Percentiles rank a stretch among this genome's conserved stretches.
Evolutionary conservation across 2,888 invertebrate genomes (phyloP).

Genomic region (Arctia plantaginis): DNA sequence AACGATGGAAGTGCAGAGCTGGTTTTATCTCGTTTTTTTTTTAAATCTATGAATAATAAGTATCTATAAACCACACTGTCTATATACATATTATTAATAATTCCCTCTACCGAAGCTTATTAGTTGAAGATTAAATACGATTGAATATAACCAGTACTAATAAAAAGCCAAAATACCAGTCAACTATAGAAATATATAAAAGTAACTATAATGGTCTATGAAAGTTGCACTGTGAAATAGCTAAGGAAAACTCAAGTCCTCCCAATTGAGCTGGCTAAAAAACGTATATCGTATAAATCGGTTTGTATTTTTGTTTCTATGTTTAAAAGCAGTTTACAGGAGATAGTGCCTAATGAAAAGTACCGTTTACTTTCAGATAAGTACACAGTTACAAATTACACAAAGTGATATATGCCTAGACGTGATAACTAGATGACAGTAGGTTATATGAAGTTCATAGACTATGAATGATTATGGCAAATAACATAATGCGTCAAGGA

Average conservation of each 20-base stretch:
- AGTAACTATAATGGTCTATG: not conserved
- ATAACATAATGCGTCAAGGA: not conserved
- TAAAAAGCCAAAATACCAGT: not conserved
- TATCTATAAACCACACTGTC: not conserved
- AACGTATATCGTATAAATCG: no score
- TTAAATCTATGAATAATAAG: not conserved
- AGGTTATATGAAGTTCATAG: not conserved
- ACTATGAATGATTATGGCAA: not conserved
- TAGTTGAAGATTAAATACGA: not conserved
- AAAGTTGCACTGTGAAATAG: conserved; percentile 13
- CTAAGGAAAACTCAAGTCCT: conserved; percentile 17
- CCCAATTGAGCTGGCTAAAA: conserved; percentile 38
- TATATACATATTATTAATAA: not conserved
- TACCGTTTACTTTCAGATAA: conserved; percentile 34
- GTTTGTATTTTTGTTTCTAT: not conserved
- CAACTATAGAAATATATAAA: not conserved
- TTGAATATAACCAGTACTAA: not conserved
- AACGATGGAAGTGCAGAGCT: no score
- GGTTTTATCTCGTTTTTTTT: no score
- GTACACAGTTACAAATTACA: conserved; percentile 18
- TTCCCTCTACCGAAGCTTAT: not conserved
- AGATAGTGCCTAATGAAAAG: conserved; percentile 1
- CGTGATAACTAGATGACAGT: conserved; percentile 1
- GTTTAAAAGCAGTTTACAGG: conserved; percentile 23
- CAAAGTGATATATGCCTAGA: not conserved